A percentile compares a stretch with the other conserved stretches of the same genome.
phyloP scores from a whole-genome alignment of 2,797 vertebrate species.

The Masticophis lateralis region DNA sequence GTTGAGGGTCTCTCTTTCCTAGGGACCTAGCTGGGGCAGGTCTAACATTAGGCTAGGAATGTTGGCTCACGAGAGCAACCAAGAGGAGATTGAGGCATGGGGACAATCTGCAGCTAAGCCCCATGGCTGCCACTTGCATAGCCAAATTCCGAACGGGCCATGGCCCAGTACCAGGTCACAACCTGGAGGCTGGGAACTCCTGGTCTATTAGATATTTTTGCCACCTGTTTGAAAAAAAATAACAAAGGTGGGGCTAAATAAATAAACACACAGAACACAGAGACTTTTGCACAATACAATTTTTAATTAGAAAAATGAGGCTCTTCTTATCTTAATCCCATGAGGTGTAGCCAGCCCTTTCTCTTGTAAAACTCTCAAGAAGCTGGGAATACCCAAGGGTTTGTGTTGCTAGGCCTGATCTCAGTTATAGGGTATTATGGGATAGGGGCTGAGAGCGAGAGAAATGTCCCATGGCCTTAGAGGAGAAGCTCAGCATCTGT shows the following conservation, averaged over 20 bases:
- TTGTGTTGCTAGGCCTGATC: not conserved
- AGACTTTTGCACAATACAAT: not conserved
- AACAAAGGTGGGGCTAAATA: not conserved
- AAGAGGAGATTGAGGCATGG: not conserved
- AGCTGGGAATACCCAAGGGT: not conserved
- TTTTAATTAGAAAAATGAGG: constrained; percentile 6
- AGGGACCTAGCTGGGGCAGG: not conserved
- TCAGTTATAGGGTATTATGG: not conserved
- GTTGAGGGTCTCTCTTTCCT: not conserved
- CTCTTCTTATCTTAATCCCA: not conserved
- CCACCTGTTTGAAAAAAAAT: not conserved
- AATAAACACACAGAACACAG: not conserved
- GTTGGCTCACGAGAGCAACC: not conserved
- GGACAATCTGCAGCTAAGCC: not conserved
- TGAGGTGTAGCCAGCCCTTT: not conserved
- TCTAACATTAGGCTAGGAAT: not conserved
- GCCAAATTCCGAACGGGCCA: not conserved
- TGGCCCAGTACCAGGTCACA: not conserved
- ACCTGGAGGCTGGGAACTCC: not conserved
- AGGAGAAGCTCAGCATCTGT: not conserved
- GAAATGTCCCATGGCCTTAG: not conserved
- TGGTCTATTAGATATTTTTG: not conserved
- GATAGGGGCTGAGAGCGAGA: not conserved
- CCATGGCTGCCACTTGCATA: not conserved
- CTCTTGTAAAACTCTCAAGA: not conserved